Evolutionary conservation across 1,140 invertebrate species (phyloP), one percentile per base, ranked within the genome.

Genomic region (Liolophura sinensis): DNA sequence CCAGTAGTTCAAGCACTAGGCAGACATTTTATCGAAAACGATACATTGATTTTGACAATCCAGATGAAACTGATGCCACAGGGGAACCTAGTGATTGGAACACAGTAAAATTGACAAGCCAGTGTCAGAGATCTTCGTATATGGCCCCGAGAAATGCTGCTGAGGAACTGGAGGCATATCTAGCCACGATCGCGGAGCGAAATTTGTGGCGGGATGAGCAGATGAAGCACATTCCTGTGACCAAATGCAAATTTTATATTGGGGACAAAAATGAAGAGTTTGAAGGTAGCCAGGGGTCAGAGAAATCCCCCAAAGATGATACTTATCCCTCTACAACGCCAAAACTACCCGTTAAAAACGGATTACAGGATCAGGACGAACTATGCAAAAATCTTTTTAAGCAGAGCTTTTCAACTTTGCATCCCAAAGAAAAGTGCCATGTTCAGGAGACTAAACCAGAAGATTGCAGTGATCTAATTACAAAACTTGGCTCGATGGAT

Each of bases 171-270:
- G 73, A 80, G 51, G 67, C 65, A 12, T 76, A 77, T 46, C 70
- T 82, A 16, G 68, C 67, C 55, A 78, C 70, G 9, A 40, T 40
- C 31, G 31, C 31, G 31, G 31, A 40, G 31, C 31, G 31, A 9
- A 9, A 40, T 40, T 40, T 40, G 31, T 40, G 31, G 31, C 31
- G 31, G 3, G 31, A 40, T 40, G 31, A 40, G 31, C 31, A 40
- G 31, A 40, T 76, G 24, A 59, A 69, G 25, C 66, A 69, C 58
- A 76, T 76, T 71, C 74, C 74, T 49, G 65, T 70, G 7, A 75
- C 74, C 15, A 70, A 76, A n/a, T 78, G 76, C 63, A 74, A 72
- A 62, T 78, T 78, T 49, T 74, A 62, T 46, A 68, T 76, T 12
- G 74, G 72, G 31, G 31, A 40, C 31, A 40, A 40, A 40, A 40